Evolutionary conservation across 1,140 invertebrate genomes (phyloP), one percentile per base, ranked within the genome.

Genomic region (Aricia agestis): DNA sequence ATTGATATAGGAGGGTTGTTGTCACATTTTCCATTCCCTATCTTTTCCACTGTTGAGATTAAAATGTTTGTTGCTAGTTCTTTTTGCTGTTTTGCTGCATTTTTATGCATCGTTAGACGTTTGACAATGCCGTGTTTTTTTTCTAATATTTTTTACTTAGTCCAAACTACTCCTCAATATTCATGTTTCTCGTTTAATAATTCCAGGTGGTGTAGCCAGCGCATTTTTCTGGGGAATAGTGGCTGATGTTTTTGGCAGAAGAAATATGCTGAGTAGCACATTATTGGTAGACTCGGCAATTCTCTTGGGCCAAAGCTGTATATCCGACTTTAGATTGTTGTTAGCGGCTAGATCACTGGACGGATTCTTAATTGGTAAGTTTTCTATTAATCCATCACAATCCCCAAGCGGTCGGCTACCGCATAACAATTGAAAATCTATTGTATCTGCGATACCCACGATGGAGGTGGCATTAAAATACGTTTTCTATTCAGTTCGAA

Each of bases 191-290:
- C 6, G 32, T 32, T 32, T 32, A 32, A 32, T 45, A 10, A 41
- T 13, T 17, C 17, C 73, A 94, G 93, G 93, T 78, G 93, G 93
- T 19, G 92, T 93, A 3, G 79, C 91, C 3, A 93, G 93, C 71
- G 91, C 93, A 2, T 89, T 93, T 72, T 86, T 95, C 69, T 95
- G 95, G 95, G 95, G 95, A 9, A 91, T 94, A 3, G 87, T 94
- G 7, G 94, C 94, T 1, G 95, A 95, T 79, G 92, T 93, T 1
- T 92, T 93, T n/a, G 95, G 95, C 1, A 90, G 95, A 42, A 90
- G 93, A 68, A 92, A 92, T 11, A 92, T 94, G 17, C 84, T 96
- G 15, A 85, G 95, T 25, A 80, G 92, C n/a, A 94, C 94, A 1
- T 83, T 96, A 32, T 79, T 94, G 0, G 76, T 94, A 2, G 95